Percentiles rank a stretch among this genome's conserved stretches.
Conservation (phyloP, 2,888 invertebrate species). For the Cheilosia urbana region DNA sequence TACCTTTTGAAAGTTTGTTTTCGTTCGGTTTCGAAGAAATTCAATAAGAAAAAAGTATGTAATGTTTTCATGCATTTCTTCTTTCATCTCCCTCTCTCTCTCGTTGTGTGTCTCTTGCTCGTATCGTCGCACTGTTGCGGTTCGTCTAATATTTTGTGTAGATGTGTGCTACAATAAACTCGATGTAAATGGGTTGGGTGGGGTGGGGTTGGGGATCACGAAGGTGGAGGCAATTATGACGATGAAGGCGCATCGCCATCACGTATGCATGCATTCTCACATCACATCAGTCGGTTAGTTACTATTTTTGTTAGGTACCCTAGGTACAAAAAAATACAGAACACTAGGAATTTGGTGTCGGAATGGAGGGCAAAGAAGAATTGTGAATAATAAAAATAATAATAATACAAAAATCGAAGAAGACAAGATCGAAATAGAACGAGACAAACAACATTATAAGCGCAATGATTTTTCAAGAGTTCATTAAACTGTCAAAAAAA, state of each 20-base stretch:
- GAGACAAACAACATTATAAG: constrained; percentile 31
- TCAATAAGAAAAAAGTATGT: constrained; percentile 15
- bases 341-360: no score
- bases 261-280: constrained; percentile 68
- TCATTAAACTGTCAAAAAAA: constrained; percentile 82
- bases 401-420: constrained; percentile 38
- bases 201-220: background rate
- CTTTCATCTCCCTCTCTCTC: constrained; percentile 10
- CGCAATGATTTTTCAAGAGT: constrained; percentile 75
- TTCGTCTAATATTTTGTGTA: constrained; percentile 48
- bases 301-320: constrained; percentile 62
- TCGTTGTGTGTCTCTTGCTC: constrained; percentile 2
- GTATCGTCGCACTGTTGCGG: constrained; percentile 1
- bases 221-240: constrained; percentile 18
- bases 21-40: constrained; percentile 13
- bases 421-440: constrained; percentile 17
- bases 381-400: constrained; percentile 64
- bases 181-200: constrained; percentile 1
- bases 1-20: constrained; percentile 2
- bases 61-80: constrained; percentile 35
- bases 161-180: constrained; percentile 39
- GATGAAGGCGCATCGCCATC: constrained; percentile 63
- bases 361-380: constrained; percentile 4
- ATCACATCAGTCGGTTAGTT: constrained; percentile 26
- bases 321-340: background rate